Base-by-base conservation (phyloP, 2,888 invertebrate genomes). In the Phorcus lineatus region DNA sequence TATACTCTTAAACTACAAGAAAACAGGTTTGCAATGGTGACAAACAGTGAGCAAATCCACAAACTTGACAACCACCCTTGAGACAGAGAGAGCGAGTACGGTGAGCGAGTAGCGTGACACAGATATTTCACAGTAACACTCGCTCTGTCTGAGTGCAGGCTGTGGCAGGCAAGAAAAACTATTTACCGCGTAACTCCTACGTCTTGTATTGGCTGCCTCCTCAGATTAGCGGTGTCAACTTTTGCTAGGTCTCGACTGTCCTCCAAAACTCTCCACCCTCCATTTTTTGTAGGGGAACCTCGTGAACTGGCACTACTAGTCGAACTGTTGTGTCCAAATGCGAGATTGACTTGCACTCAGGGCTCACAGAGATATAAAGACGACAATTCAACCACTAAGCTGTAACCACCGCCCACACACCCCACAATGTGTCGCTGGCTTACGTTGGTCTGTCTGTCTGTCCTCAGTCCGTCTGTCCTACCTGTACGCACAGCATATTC, bases 81-180 rank as follows among this genome's bases (percentile, higher is more conserved):
- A 22, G 62, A 47, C 22, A 62, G 70, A 40, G 66, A 66, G 11
- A 66, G 66, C 66, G 66, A 78, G 67, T 67, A 52, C 19, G 70
- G 78, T 57, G 78, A 78, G 67, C 19, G 62, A 57, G 77, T 31
- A 53, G 66, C 9, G 78, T 24, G 78, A 24, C 36, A 52, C 66
- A 67, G 67, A 52, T 62, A 67, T 62, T 62, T 62, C 75, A 75
- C 52, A 53, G 22, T 52, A 47, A 75, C 52, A 53, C 52, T 52
- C 52, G 17, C 47, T 17, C 53, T 36, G 16, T 17, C 75, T 52
- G 28, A 24, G 47, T 47, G 47, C 47, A 47, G 47, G 62, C 62
- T 17, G 28, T 17, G 28, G 17, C 62, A 62, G 28, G 16, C 62
- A 62, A 62, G 62, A 62, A 62, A 62, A 62, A 62, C 28, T 0